Evolutionary conservation across 2,888 invertebrate genomes (phyloP).

Genomic region (Xylocampa areola): DNA sequence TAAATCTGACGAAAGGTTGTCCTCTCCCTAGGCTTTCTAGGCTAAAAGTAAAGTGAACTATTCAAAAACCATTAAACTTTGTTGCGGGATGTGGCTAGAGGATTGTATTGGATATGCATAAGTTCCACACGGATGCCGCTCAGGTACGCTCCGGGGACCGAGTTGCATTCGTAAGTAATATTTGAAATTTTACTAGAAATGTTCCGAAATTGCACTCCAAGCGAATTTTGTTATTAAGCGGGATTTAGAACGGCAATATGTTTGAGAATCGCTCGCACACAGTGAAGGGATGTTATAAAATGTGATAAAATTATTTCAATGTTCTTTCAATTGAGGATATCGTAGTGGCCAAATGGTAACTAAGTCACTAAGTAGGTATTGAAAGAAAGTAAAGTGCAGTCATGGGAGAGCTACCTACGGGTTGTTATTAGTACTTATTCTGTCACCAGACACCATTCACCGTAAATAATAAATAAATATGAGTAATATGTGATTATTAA

Average conservation of each 20-base stretch:
- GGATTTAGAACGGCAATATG: constrained; percentile 38
- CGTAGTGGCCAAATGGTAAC: no score
- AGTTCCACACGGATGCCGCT: constrained; percentile 61
- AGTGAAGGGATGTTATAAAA: constrained; percentile 11
- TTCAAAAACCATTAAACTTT: constrained; percentile 53
- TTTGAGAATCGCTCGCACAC: constrained; percentile 13
- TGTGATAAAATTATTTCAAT: no score
- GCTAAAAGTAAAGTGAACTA: constrained; percentile 25
- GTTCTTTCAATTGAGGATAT: no score
- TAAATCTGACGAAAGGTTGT: background rate
- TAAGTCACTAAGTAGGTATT: no score
- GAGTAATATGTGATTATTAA: no score
- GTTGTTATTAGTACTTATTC: no score
- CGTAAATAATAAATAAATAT: no score
- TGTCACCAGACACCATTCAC: no score
- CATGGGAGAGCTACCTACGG: no score
- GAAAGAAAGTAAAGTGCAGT: no score
- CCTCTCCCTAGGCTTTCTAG: background rate
- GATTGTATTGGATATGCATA: constrained; percentile 71
- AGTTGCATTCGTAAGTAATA: constrained; percentile 60
- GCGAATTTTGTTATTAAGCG: constrained; percentile 40
- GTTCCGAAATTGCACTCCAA: constrained; percentile 41
- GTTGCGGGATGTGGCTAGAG: constrained; percentile 28
- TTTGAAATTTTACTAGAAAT: constrained; percentile 56
- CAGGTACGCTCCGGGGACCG: constrained; percentile 61